Evolutionary conservation across 2,797 vertebrate species (phyloP), one percentile per base, ranked within the genome.

Genomic region (Rhynchotus rufescens): DNA sequence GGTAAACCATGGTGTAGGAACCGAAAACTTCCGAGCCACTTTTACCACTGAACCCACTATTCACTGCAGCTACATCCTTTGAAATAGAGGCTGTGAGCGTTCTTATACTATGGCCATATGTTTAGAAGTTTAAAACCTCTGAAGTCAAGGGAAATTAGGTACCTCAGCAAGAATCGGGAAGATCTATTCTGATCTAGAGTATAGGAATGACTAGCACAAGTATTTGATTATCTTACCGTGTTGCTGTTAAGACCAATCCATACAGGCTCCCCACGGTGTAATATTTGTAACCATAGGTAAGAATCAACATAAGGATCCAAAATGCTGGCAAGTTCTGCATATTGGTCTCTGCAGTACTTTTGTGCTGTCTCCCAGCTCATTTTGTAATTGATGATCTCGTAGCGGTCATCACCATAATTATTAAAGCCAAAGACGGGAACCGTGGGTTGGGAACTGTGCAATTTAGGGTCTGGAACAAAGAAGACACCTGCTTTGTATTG

Each of bases 201-300:
- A 51, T 12, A 1, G 0, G 3, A 34, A 22, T 15, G 32, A 52
- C 15, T 59, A 17, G 38, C 80, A 64, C 17, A 47, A 30, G 54
- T 12, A 26, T 68, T 65, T 23, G 15, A 11, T 42, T 10, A 40
- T 91, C 91, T 97, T 97, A 99, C 99, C 87, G 95, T 91, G 62
- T 98, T 98, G 95, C 96, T 98, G 94, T 98, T 99, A 75, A 99
- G 97, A 59, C 99, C 99, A 28, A 99, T 98, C 99, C 99, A 99
- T 25, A 98, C 75, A 23, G 98, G 98, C 47, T 98, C 95, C 9
- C 96, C 97, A 9, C 97, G 61, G 81, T 95, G 98, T 92, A 94
- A 38, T 38, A 97, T 93, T 56, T 94, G 97, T 52, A 99, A 92
- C 57, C 85, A 96, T 59, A 98, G 47, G 67, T 97, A 98, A 36